Percentiles rank a stretch among this genome's conserved stretches.
Conservation (phyloP, 2,113 vertebrate species). For the Arothron firmamentum region DNA sequence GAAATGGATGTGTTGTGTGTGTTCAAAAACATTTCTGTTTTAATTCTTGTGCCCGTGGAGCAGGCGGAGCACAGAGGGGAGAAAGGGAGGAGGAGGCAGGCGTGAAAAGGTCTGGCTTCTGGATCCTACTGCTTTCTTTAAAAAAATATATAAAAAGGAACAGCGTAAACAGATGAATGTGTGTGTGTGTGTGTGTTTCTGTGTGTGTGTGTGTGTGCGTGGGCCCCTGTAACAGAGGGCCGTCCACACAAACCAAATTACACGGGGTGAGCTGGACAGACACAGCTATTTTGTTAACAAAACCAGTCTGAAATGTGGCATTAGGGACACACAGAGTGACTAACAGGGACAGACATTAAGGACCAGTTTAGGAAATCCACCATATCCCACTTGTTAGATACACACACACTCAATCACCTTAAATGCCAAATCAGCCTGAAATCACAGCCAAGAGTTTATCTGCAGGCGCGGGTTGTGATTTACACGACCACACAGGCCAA, state of each 20-base stretch:
- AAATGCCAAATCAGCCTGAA: constrained; percentile 41
- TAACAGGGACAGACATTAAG: constrained; percentile 52
- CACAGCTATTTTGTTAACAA: constrained; percentile 75
- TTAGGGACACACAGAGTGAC: constrained; percentile 53
- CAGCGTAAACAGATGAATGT: constrained; percentile 72
- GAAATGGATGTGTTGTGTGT: constrained; percentile 73
- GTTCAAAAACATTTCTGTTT: constrained; percentile 64
- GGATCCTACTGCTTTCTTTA: constrained; percentile 63
- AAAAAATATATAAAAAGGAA: constrained; percentile 35
- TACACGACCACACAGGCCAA: too few relatives aligned
- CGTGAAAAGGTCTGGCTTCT: constrained; percentile 50
- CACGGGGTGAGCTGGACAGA: constrained; percentile 68
- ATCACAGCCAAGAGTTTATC: background rate
- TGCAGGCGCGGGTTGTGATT: background rate
- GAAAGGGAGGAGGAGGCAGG: constrained; percentile 29
- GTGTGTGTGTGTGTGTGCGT: constrained; percentile 26
- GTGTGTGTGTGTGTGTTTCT: constrained; percentile 17
- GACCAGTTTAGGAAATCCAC: constrained; percentile 59
- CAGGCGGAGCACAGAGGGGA: constrained; percentile 53
- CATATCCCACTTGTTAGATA: constrained; percentile 52
- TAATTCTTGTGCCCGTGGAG: constrained; percentile 63
- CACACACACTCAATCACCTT: constrained; percentile 43
- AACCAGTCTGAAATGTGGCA: constrained; percentile 67
- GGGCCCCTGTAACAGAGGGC: constrained; percentile 50
- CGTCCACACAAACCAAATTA: constrained; percentile 72